Evolutionary conservation across 1,140 invertebrate genomes (phyloP).

Genomic region (Mactra quadrangularis): DNA sequence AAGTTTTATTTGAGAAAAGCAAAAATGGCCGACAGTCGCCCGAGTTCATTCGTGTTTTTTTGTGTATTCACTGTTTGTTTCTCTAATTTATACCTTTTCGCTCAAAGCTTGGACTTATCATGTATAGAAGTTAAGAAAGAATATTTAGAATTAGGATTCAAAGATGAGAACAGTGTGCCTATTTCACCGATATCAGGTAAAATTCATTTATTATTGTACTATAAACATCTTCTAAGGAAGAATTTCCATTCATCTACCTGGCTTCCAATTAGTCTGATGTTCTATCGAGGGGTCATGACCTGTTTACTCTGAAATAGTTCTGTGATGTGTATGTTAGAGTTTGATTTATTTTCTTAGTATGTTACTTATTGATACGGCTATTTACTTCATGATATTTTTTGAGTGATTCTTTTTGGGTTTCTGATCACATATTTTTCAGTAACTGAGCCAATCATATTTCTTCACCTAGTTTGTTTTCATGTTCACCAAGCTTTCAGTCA

Average conservation of each 20-base stretch:
- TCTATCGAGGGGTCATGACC: conserved; percentile 6
- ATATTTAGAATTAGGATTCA: conserved; percentile 45
- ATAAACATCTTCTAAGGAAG: background rate
- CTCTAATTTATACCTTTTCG: conserved; percentile 3
- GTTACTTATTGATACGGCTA: no score
- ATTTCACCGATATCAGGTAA: conserved; percentile 56
- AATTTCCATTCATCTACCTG: no score
- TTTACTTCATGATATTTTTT: no score
- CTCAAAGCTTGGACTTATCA: conserved; percentile 52
- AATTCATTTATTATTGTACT: background rate
- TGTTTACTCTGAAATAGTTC: background rate
- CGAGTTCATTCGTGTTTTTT: conserved; percentile 17
- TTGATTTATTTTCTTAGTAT: background rate
- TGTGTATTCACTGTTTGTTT: conserved; percentile 29
- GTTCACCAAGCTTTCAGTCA: no score
- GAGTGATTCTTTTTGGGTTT: no score
- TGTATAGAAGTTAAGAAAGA: conserved; percentile 60
- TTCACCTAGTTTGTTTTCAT: no score
- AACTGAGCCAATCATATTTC: no score
- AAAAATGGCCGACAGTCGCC: conserved; percentile 44
- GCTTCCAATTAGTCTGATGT: background rate
- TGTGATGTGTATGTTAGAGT: background rate
- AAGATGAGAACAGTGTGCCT: conserved; percentile 42
- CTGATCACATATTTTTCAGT: no score
- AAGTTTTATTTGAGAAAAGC: conserved; percentile 1